Evolutionary conservation across 1,140 invertebrate species (phyloP), one percentile per base, ranked within the genome.

Genomic region (Chlorops oryzae): DNA sequence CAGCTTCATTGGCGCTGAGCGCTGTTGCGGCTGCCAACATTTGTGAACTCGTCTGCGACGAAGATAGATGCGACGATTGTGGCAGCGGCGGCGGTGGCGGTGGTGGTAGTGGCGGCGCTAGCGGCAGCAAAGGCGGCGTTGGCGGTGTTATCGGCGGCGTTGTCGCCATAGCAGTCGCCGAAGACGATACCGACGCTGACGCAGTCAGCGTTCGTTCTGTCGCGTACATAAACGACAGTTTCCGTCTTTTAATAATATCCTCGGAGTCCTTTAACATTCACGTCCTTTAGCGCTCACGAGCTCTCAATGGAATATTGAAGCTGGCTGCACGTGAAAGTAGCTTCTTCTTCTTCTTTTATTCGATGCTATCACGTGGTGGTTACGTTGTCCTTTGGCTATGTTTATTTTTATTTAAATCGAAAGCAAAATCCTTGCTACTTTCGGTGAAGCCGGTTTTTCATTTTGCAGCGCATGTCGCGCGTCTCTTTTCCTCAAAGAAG

Each of bases 211-310:
- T 24, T 35, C 35, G 39, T 12, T 15, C 43, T 50, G 38, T 38
- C 35, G 53, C 21, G 9, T 37, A 27, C 3, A 54, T 54, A 47
- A 63, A 58, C 51, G 63, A 66, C 61, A 58, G 53, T 58, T 58
- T 62, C 52, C 65, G 63, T 54, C 59, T 60, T 55, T 69, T 69
- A 58, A 63, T 61, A 56, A 64, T 50, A 58, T 64, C 54, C 53
- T 63, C 55, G 41, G 60, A 59, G 56, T 65, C 65, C 58, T 62
- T 66, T 65, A 69, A 62, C 65, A 69, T 68, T 60, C 65, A 51
- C 32, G 7, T 20, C 2, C 23, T 7, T 45, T 45, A 12, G 2
- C 15, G 9, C 28, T 32, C 28, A 32, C 28, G 9, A 9, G 15
- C 28, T 32, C 28, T n/a, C n/a, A n/a, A n/a, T n/a, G n/a, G n/a